Evolutionary conservation across 2,113 vertebrate species (phyloP), one percentile per base, ranked within the genome.

Genomic region (Thomomys bottae): DNA sequence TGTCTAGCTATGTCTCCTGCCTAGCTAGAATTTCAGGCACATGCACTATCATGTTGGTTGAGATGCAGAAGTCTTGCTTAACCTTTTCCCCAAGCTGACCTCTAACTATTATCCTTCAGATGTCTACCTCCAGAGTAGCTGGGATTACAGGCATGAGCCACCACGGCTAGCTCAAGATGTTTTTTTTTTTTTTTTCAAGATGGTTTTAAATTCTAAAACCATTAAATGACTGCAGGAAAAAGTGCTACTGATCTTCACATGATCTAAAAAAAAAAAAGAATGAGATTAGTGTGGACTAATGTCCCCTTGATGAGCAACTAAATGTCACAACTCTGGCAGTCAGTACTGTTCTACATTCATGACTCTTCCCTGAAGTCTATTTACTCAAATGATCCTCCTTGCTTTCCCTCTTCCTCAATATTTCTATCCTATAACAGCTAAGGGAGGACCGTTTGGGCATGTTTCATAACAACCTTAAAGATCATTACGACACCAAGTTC

Each of bases 161-260:
- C 59, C 23, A 61, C 12, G 6, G 5, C 59, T 11, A 26, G 59
- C 59, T 61, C 59, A 66, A n/a, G 28, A 70, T 45, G 77, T 61
- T 86, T 82, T 26, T 8, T n/a, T n/a, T n/a, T n/a, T n/a, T n/a
- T n/a, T n/a, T n/a, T n/a, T 61, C 59, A 66, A n/a, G 28, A 70
- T 45, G 77, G 61, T 86, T 82, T 26, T 8, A 83, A 94, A 85
- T 14, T 70, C 76, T 84, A 73, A 89, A 89, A 59, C 36, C 38
- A 92, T 63, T 88, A 61, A 67, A 67, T 42, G 9, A 34, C 63
- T 94, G 57, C 34, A 83, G 49, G 23, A 77, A 91, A 82, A 8
- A 21, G 32, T n/a, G 84, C 59, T n/a, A 59, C 23, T 88, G 66
- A 88, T 88, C 28, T 72, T 82, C 23, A 72, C 68, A 61, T 6